Evolutionary conservation across 2,113 vertebrate species (phyloP).

Genomic region (Stegostoma tigrinum): DNA sequence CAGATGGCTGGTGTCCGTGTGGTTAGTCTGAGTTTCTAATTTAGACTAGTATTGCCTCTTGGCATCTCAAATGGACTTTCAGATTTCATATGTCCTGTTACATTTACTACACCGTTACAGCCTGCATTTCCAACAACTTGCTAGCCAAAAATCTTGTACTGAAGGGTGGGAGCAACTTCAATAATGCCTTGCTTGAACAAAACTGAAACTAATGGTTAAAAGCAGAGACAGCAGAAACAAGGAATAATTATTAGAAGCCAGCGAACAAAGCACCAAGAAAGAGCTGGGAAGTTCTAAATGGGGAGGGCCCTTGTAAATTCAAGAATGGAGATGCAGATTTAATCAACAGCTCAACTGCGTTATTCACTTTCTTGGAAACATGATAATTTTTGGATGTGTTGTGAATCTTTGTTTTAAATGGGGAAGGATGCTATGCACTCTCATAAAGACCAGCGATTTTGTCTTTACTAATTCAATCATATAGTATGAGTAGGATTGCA

Average conservation of each 20-base stretch:
- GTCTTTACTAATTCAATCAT: not conserved
- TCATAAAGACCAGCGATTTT: not conserved
- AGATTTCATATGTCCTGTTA: not conserved
- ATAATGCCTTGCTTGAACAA: not conserved
- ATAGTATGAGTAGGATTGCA: not conserved
- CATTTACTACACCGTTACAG: not conserved
- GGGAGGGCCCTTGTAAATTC: not conserved
- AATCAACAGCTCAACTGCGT: not conserved
- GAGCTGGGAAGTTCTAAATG: not conserved
- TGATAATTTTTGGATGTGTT: not conserved
- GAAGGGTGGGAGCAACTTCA: not conserved
- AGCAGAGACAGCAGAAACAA: not conserved
- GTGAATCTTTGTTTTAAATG: not conserved
- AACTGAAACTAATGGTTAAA: not conserved
- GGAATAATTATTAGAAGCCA: not conserved
- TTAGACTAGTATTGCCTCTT: too few species aligned
- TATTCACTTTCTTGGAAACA: not conserved
- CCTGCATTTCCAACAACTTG: not conserved
- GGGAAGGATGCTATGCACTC: not conserved
- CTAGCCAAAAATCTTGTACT: not conserved
- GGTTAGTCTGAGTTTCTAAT: too few species aligned
- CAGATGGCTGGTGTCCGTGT: too few species aligned
- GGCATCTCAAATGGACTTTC: too few species aligned
- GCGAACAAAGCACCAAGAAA: not conserved
- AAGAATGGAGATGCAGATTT: not conserved